Conservation (phyloP, 2,888 invertebrate genomes). For the Eugnorisma glareosa region DNA sequence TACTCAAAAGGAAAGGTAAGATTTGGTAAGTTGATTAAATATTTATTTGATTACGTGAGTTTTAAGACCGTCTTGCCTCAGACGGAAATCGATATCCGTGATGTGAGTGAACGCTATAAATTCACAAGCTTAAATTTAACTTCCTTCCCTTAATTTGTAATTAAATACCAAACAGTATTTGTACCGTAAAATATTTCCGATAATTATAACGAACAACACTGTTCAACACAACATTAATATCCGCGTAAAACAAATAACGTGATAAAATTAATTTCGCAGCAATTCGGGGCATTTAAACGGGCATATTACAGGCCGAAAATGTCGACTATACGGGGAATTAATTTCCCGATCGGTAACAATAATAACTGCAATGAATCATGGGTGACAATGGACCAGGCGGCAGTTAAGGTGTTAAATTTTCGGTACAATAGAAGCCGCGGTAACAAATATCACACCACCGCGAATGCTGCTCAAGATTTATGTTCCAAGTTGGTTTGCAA, state of each 20-base stretch:
- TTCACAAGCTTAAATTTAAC: conserved; percentile 5
- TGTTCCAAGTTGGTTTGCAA: conserved; percentile 85
- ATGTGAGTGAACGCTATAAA: conserved; percentile 20
- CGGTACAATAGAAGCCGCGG: conserved; percentile 77
- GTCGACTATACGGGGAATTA: conserved; percentile 83
- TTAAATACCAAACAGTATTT: conserved; percentile 49
- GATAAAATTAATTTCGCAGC: conserved; percentile 78
- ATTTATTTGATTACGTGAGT: neutral
- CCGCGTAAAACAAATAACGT: conserved; percentile 73
- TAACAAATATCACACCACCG: conserved; percentile 75
- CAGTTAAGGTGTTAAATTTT: conserved; percentile 86
- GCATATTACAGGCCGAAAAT: conserved; percentile 76
- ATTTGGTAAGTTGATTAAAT: neutral
- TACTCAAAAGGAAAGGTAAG: neutral
- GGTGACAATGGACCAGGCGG: conserved; percentile 79
- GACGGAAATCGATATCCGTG: conserved; percentile 24
- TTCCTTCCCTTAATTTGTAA: conserved; percentile 31
- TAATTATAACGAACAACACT: conserved; percentile 60
- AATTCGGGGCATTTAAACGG: conserved; percentile 79
- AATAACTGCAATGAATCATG: conserved; percentile 87
- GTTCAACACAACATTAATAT: conserved; percentile 70
- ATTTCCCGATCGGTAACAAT: conserved; percentile 86
- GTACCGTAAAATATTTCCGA: conserved; percentile 57
- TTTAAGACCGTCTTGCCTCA: neutral
- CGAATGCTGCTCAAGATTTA: conserved; percentile 81